These are phyloP conservation scores for Tauraco erythrolophus DNA, from an alignment of 2,113 vertebrate genomes.

Conservation along the genomic window DNA sequence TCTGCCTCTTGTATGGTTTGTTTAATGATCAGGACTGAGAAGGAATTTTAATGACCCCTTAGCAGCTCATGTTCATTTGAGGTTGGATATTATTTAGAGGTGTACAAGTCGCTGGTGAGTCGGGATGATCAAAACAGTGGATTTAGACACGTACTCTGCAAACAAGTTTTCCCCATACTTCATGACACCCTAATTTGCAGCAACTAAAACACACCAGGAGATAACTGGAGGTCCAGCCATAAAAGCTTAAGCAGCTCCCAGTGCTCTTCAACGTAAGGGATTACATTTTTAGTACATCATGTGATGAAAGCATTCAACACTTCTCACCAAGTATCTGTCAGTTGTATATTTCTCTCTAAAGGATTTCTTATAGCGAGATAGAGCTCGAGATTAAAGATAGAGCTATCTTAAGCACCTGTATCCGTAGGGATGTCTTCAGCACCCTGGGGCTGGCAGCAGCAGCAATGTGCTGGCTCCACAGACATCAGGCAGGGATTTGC, in stretches of 20 bases:
- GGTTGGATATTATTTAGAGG: not conserved
- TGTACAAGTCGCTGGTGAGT: not conserved
- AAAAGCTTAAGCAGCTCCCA: not conserved
- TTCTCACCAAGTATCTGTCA: not conserved
- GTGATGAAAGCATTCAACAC: not conserved
- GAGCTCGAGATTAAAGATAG: not conserved
- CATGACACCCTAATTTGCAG: not conserved
- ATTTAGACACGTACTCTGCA: not conserved
- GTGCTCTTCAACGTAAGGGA: not conserved
- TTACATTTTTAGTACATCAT: not conserved
- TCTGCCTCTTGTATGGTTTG: slow-evolving; percentile 44
- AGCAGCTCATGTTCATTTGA: not conserved
- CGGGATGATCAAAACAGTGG: not conserved
- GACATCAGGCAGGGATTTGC: not conserved
- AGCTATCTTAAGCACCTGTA: fast-evolving
- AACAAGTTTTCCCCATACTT: not conserved
- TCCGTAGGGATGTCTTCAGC: not conserved
- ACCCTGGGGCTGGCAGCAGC: not conserved
- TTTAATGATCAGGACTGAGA: slow-evolving; percentile 60
- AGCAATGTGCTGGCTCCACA: fast-evolving
- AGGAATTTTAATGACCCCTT: slow-evolving; percentile 45
- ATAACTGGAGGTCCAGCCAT: not conserved
- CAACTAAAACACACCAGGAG: not conserved
- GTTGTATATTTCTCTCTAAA: not conserved
- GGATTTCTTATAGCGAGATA: not conserved